A percentile compares a stretch with the other conserved stretches of the same genome.
Evolutionary conservation across 2,888 invertebrate genomes (phyloP).

Genomic region (Acanthacorydalis orientalis): DNA sequence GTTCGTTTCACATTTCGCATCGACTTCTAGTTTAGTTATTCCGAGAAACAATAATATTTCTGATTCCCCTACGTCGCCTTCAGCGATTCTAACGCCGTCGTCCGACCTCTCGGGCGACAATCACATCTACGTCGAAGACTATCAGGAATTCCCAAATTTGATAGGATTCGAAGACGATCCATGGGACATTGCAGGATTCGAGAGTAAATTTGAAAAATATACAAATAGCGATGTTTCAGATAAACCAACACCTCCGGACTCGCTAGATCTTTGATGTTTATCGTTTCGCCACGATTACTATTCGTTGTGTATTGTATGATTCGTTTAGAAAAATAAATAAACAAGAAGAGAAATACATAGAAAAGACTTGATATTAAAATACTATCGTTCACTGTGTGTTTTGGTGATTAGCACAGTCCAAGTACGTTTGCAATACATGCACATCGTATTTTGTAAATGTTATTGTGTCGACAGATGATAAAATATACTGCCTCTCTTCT

Average conservation of each 20-base stretch:
- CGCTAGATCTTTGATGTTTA: constrained; percentile 24
- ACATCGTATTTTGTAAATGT: no score
- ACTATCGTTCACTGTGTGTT: no score
- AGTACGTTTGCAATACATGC: no score
- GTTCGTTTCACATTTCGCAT: constrained; percentile 22
- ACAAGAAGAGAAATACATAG: no score
- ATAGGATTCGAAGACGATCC: constrained; percentile 22
- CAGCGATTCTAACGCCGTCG: constrained; percentile 40
- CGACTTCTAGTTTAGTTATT: constrained; percentile 17
- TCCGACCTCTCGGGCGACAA: constrained; percentile 22
- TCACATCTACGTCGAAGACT: constrained; percentile 7
- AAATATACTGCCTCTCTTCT: no score
- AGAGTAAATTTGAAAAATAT: constrained; percentile 10
- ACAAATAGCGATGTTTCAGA: background rate
- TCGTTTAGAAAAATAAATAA: no score
- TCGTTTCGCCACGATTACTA: background rate
- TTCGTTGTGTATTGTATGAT: background rate
- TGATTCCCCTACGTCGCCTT: constrained; percentile 31
- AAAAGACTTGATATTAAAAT: no score
- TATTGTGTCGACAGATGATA: no score
- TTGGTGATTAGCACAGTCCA: no score
- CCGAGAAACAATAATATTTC: constrained; percentile 13
- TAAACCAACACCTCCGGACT: constrained; percentile 31
- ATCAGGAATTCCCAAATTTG: constrained; percentile 20
- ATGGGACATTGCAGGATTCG: constrained; percentile 24